phyloP scores from a whole-genome alignment of 2,888 invertebrate species.

The Trachelus iudaicus region DNA sequence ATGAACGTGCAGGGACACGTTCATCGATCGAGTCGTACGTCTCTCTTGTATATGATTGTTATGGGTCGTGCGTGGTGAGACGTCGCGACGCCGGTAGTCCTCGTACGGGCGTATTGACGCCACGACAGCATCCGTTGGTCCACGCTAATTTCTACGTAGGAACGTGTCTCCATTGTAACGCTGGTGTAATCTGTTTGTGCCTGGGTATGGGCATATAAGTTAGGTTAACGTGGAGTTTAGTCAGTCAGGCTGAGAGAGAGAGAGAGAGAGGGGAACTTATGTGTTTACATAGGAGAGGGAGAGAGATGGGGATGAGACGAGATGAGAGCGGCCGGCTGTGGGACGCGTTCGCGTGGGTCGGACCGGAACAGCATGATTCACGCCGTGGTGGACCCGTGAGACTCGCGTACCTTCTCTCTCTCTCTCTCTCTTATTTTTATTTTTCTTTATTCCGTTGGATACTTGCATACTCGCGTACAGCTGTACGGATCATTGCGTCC shows the following conservation, averaged over 20 bases:
- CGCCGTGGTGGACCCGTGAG: slow-evolving; percentile 49
- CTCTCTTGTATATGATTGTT: too few species aligned
- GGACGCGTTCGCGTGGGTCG: slow-evolving; percentile 59
- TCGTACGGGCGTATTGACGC: too few species aligned
- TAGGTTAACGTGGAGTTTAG: not conserved
- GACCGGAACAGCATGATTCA: slow-evolving; percentile 65
- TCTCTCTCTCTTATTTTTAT: not conserved
- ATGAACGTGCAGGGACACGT: too few species aligned
- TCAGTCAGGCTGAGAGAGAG: not conserved
- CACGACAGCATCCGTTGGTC: not conserved
- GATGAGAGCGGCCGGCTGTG: slow-evolving; percentile 26
- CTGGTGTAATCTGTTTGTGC: slow-evolving; percentile 1
- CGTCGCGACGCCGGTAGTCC: too few species aligned
- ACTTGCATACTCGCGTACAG: too few species aligned
- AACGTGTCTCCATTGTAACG: not conserved
- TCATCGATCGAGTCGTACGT: too few species aligned
- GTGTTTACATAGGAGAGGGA: not conserved
- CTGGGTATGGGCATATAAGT: not conserved
- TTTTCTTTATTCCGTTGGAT: too few species aligned
- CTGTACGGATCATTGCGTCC: too few species aligned
- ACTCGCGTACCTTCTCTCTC: slow-evolving; percentile 32
- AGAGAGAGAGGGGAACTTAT: not conserved
- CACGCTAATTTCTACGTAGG: slow-evolving; percentile 1
- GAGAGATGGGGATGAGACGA: not conserved
- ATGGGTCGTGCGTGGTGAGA: too few species aligned